Evolutionary conservation across 2,888 invertebrate genomes (phyloP).

Genomic region (Buathra laborator): DNA sequence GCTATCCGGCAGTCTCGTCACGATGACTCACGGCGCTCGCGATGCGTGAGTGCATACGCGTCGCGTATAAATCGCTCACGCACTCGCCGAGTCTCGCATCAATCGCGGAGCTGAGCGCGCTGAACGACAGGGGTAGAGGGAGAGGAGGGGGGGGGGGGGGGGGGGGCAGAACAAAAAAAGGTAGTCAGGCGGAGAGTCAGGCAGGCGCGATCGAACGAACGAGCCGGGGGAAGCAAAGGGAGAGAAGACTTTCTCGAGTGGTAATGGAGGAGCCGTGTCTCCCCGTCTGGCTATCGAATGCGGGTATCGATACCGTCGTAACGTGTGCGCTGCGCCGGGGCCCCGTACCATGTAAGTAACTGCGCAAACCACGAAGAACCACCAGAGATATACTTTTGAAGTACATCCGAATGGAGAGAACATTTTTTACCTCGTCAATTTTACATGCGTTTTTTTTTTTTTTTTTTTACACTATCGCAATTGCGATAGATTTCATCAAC

Average conservation of each 20-base stretch:
- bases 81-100: slow-evolving; percentile 73
- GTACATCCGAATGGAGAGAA: slow-evolving; percentile 1
- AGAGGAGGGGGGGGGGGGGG: slow-evolving; percentile 4
- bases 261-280: slow-evolving; percentile 83
- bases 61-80: slow-evolving; percentile 78
- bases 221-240: slow-evolving; percentile 33
- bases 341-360: slow-evolving; percentile 39
- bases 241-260: slow-evolving; percentile 76
- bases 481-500: neutral
- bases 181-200: slow-evolving; percentile 7
- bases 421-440: slow-evolving; percentile 3
- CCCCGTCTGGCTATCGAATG: slow-evolving; percentile 75
- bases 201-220: slow-evolving; percentile 29
- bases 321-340: slow-evolving; percentile 45
- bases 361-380: slow-evolving; percentile 7
- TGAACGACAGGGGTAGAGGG: neutral
- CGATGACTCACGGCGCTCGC: slow-evolving; percentile 74
- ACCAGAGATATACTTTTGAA: slow-evolving; percentile 1
- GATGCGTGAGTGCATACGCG: slow-evolving; percentile 74
- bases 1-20: slow-evolving; percentile 74
- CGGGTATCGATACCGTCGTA: slow-evolving; percentile 78
- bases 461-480: neutral
- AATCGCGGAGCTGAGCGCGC: slow-evolving; percentile 70
- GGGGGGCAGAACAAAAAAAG: neutral
- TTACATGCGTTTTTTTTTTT: neutral